Evolutionary conservation across 2,888 invertebrate genomes (phyloP), one percentile per base, ranked within the genome.

Genomic region (Ornithoptera alexandrae): DNA sequence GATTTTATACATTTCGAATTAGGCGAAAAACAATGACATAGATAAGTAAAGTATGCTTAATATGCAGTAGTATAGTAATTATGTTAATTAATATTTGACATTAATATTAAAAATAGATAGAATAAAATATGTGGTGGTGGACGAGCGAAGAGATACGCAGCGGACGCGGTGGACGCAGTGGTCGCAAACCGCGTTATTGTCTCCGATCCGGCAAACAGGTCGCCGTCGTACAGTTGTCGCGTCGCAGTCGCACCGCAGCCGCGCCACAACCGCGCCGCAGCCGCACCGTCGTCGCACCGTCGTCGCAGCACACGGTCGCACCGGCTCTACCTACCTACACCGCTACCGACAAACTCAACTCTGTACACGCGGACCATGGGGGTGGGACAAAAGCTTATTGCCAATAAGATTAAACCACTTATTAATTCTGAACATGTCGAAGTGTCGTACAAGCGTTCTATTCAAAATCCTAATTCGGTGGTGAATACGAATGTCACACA

Each of bases 1-100:
- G 89, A 90, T 90, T 90, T 92, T 91, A 92, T 91, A 92, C 92
- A 91, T 90, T 91, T 90, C 88, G 90, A 91, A 91, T 90, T 89
- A 92, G 92, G 91, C 91, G 82, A 92, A 91, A 70, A 91, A 89
- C 89, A 90, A 92, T 91, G 89, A 90, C 88, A 91, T 92, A 89
- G 84, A 90, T 90, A 91, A 88, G 84, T 92, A 91, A 91, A 92
- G 90, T 91, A 92, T 89, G 91, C 88, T 77, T 87, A 85, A 85
- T 89, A 87, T 87, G 88, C 88, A 89, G 86, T 91, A 89, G 86
- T 90, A 89, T 88, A 85, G 87, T 90, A 89, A 90, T 91, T 89
- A 92, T 87, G 87, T 89, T 90, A 90, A 90, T 89, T 90, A 90
- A 90, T 91, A 91, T 92, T 90, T 91, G 91, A 92, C 90, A 90